Evolutionary conservation across 1,140 invertebrate species (phyloP), one percentile per base, ranked within the genome.

Genomic region (Zelostemma sp.): DNA sequence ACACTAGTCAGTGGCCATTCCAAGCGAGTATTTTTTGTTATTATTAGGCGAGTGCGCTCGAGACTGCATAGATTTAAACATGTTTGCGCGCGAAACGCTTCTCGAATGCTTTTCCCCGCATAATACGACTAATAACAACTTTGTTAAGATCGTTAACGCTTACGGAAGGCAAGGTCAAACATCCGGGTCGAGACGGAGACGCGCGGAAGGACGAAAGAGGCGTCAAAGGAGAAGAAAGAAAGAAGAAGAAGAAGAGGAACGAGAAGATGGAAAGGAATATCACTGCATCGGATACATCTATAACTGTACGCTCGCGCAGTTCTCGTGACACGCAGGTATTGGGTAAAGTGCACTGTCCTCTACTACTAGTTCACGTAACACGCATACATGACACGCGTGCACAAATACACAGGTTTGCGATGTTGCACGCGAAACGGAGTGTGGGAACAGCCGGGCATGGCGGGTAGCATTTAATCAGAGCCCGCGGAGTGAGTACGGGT

Each of bases 381-480:
- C 70, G 70, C 70, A 65, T 65, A 66, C 66, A 49, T 43, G 65
- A 65, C 65, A 68, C 56, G 65, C 60, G 59, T 69, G 55, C 64
- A 68, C 58, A 68, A 68, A 67, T 66, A 67, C 59, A 69, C 48
- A 66, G 53, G 72, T 62, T 61, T 16, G 21, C 31, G 43, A 17
- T 33, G 68, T 49, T 70, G 64, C 57, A 67, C 72, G 68, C 67
- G 68, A 71, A 68, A 66, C 72, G 73, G 75, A 78, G 78, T 78
- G 78, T 78, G 78, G 78, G 78, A 80, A 80, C 73, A 35, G n/a
- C 68, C 72, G 61, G 66, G 72, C 66, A 76, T 74, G 76, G 78
- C 75, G 79, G 75, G 77, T 84, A 84, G 80, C 83, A 85, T 85
- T 85, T 85, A 85, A 85, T 85, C 83, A 85, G 81, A 77, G 82